Base-by-base conservation (phyloP, 1,140 invertebrate species). In the Drosophila kikkawai region DNA sequence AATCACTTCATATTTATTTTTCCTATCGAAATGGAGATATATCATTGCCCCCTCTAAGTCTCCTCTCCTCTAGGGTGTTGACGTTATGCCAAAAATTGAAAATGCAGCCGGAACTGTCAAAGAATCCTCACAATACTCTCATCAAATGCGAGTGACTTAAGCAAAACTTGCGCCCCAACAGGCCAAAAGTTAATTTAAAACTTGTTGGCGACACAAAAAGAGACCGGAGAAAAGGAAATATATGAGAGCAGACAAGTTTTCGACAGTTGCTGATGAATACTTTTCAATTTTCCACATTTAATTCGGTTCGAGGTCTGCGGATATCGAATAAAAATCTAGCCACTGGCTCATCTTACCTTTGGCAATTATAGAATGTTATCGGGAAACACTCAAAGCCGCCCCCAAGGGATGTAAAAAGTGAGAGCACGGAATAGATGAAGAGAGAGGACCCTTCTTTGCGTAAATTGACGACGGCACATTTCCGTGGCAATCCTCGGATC, bases 401-500 rank as follows among this genome's bases (percentile, higher is more conserved):
- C 61, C 51, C 63, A 44, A 75, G 50, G 56, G 58, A 17, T 7
- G 56, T 51, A 47, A 47, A 64, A 32, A 37, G 47, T 55, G 42
- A n/a, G 32, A 12, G 26, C 15, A 2, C 26, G 45, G 47, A 32
- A 39, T 32, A n/a, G 37, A 15, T 15, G 5, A n/a, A n/a, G n/a
- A 12, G 39, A 51, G 19, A 32, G 45, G 29, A 17, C 47, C 26
- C 15, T 44, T 51, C 60, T 55, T 75, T 34, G 78, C 77, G 77
- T 67, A 88, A 88, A 88, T 88, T 88, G 84, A 88, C 84, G 84
- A 88, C 84, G 82, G 77, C 84, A 88, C 84, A 88, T 88, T 88
- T 88, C 84, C 82, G 78, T 69, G 64, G 78, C 74, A 84, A 74
- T 84, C 77, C 70, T 50, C 57, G 42, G 36, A 48, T 42, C 36